These are phyloP conservation scores for Lasioglossum albipes DNA, from an alignment of 1,140 invertebrate genomes.

Conservation along the genomic window DNA sequence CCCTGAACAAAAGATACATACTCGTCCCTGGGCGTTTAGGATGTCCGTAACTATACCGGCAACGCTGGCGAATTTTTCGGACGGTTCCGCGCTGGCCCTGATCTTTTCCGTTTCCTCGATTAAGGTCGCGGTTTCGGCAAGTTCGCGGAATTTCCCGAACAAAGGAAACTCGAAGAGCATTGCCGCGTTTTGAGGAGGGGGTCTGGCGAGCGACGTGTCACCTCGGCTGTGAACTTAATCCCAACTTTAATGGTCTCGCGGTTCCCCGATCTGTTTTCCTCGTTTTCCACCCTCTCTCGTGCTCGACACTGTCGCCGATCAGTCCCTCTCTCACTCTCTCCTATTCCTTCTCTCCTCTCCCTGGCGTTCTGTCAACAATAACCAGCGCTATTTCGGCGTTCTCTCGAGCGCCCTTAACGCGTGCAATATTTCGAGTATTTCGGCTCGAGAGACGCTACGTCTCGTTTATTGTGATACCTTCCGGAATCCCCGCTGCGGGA, in stretches of 20 bases:
- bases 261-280: slow-evolving; percentile 12
- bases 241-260: slow-evolving; percentile 18
- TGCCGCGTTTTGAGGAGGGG: neutral
- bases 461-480: slow-evolving; percentile 32
- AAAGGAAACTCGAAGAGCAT: neutral
- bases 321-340: neutral
- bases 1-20: too few relatives aligned
- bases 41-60: too few relatives aligned
- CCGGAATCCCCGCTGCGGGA: neutral
- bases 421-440: slow-evolving; percentile 39
- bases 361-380: slow-evolving; percentile 20
- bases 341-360: too few relatives aligned
- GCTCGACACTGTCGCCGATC: too few relatives aligned
- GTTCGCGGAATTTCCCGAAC: neutral
- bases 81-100: neutral
- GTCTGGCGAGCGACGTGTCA: neutral
- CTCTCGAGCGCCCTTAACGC: slow-evolving; percentile 9
- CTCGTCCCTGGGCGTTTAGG: too few relatives aligned
- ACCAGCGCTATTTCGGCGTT: slow-evolving; percentile 19
- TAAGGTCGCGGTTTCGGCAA: slow-evolving; percentile 5
- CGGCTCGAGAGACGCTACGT: slow-evolving; percentile 2
- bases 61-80: too few relatives aligned
- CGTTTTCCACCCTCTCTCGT: neutral
- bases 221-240: neutral
- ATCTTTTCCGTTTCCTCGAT: neutral